A percentile compares a stretch with the other conserved stretches of the same genome.
Conservation (phyloP, 2,113 vertebrate species). For the Coturnix japonica region DNA sequence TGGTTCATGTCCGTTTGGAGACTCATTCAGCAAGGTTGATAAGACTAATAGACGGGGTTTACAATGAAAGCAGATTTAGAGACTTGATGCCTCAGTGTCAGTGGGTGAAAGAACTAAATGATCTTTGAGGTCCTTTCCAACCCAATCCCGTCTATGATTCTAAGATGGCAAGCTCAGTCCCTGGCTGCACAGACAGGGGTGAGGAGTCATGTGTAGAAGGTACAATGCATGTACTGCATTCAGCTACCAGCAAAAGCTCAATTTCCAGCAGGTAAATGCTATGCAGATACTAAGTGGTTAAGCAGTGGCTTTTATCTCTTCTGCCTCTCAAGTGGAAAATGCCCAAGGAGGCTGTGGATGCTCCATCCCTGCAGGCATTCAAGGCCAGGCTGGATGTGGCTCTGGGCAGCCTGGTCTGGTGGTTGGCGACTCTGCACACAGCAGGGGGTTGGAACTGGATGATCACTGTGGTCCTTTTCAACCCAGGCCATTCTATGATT, state of each 20-base stretch:
- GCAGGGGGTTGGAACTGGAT: no score
- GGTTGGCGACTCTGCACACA: no score
- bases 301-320: neutral
- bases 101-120: neutral
- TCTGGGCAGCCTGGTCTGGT: no score
- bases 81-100: neutral
- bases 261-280: neutral
- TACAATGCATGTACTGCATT: rapidly evolving
- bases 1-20: neutral
- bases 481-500: no score
- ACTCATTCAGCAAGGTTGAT: neutral
- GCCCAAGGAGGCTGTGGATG: no score
- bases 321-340: neutral
- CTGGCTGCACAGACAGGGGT: neutral
- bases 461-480: no score
- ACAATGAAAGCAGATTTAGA: neutral
- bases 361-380: no score
- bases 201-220: neutral
- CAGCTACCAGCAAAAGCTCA: neutral
- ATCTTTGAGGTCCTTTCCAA: no score
- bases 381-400: no score
- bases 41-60: neutral
- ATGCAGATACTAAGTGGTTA: neutral
- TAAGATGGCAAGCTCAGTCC: neutral
- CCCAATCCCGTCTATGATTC: no score